Base-by-base conservation (phyloP, 64 coral and sea anemone species). In the Pocillopora verrucosa region DNA sequence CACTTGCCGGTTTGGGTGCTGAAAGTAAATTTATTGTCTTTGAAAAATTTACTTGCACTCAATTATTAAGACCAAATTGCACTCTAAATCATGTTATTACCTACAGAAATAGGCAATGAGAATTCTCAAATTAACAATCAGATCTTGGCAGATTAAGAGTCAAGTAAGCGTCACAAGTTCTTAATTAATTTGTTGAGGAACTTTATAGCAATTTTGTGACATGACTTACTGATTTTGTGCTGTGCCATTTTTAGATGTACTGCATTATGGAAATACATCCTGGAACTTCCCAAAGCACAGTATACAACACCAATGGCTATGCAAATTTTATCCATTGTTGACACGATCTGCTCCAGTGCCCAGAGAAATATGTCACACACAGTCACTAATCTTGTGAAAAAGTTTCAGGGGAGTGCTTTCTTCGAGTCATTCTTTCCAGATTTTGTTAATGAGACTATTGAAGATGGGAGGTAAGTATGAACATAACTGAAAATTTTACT, bases 251-350 rank as follows among this genome's bases (percentile, higher is more conserved):
- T 19, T 22, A 91, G 89, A 51, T 91, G 45, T 36, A 16, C 17
- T 58, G 80, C 89, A 65, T 72, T 61, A 34, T 91, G 89, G 89
- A 36, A 84, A 16, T 91, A 91, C 13, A 76, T 84, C 22, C 82
- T 91, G 15, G 60, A 91, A 19, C 56, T 64, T 62, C 65, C 80
- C 35, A 64, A 63, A 37, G 16, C 76, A 64, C 16, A 67, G 34
- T 19, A 26, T 16, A 35, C 36, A 4, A 4, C 10, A 20, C 1
- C 76, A 10, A 76, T 84, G 10, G 61, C 59, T 13, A 9, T 45
- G 17, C 59, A 83, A 37, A 65, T 91, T 56, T 83, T 91, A 51
- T 34, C 74, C 36, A 73, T 83, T 15, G 34, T 81, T 67, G 36
- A 69, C 38, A 65, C 77, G 61, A 34, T 91, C 65, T 65, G 79